Conservation (phyloP, 2,888 invertebrate genomes). For the Erebia ligea region DNA sequence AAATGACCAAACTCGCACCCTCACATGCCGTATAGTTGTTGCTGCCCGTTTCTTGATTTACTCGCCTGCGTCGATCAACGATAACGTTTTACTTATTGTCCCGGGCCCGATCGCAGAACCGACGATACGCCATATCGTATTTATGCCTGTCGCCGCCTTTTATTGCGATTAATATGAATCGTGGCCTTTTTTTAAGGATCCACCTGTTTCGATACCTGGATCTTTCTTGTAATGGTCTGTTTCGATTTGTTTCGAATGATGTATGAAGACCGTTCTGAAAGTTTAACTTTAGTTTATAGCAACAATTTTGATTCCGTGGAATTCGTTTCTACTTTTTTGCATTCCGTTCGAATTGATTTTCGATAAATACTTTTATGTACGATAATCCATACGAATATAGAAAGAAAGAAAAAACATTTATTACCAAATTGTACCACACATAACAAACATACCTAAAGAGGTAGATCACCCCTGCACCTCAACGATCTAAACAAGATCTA, state of each 20-base stretch:
- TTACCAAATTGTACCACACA: no score
- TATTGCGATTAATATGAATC: slow-evolving; percentile 62
- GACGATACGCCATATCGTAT: slow-evolving; percentile 55
- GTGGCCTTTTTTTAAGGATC: slow-evolving; percentile 42
- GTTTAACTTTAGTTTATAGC: slow-evolving; percentile 11
- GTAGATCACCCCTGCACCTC: no score
- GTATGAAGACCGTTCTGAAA: slow-evolving; percentile 16
- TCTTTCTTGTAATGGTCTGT: slow-evolving; percentile 26
- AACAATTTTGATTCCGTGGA: background rate
- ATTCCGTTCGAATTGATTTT: background rate
- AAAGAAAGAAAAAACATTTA: no score
- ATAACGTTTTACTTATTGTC: slow-evolving; percentile 73
- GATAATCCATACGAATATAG: no score
- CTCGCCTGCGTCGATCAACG: slow-evolving; percentile 59
- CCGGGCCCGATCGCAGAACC: slow-evolving; percentile 61
- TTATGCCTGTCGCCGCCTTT: slow-evolving; percentile 64
- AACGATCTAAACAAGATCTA: no score
- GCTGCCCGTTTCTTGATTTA: slow-evolving; percentile 62
- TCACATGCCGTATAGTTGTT: slow-evolving; percentile 28
- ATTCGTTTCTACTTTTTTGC: background rate
- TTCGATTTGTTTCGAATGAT: slow-evolving; percentile 29
- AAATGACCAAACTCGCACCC: slow-evolving; percentile 13
- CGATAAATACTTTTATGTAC: background rate
- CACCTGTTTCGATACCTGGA: slow-evolving; percentile 45
- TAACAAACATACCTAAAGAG: no score